Conservation (phyloP, 2,888 invertebrate genomes). For the Dryococelus australis region DNA sequence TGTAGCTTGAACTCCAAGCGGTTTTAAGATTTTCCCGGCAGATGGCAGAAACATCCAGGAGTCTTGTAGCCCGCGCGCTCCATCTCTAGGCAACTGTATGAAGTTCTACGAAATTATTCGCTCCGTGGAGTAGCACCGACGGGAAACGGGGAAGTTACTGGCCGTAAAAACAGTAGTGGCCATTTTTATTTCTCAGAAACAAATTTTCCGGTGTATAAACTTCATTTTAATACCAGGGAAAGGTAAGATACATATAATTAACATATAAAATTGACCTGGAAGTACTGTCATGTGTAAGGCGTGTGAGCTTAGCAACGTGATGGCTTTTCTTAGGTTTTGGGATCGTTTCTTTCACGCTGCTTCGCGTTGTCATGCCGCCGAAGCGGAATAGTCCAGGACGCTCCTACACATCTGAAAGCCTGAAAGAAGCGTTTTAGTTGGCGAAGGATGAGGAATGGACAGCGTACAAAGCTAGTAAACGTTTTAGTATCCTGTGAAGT, state of each 20-base stretch:
- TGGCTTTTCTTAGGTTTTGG: slow-evolving; percentile 21
- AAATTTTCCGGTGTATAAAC: not conserved
- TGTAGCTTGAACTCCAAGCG: slow-evolving; percentile 21
- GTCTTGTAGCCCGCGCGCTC: not conserved
- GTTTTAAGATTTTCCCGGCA: too few species aligned
- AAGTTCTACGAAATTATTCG: not conserved
- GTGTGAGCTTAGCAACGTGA: slow-evolving; percentile 22
- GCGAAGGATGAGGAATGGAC: slow-evolving; percentile 25
- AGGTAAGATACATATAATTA: too few species aligned
- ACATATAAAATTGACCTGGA: not conserved
- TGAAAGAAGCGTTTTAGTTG: not conserved
- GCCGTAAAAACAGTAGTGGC: not conserved
- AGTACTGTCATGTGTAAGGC: not conserved
- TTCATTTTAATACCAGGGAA: not conserved
- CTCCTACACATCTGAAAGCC: slow-evolving; percentile 12
- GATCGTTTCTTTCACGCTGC: not conserved
- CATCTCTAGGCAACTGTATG: not conserved
- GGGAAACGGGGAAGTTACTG: too few species aligned
- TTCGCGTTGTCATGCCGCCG: slow-evolving; percentile 1
- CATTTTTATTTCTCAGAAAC: slow-evolving; percentile 11
- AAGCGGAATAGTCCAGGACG: not conserved
- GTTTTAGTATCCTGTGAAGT: too few species aligned
- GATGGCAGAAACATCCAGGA: too few species aligned
- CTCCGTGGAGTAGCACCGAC: not conserved
- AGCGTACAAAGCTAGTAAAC: slow-evolving; percentile 17